These are phyloP conservation scores for Scleropages formosus DNA, from an alignment of 2,797 vertebrate genomes.

Conservation along the genomic window DNA sequence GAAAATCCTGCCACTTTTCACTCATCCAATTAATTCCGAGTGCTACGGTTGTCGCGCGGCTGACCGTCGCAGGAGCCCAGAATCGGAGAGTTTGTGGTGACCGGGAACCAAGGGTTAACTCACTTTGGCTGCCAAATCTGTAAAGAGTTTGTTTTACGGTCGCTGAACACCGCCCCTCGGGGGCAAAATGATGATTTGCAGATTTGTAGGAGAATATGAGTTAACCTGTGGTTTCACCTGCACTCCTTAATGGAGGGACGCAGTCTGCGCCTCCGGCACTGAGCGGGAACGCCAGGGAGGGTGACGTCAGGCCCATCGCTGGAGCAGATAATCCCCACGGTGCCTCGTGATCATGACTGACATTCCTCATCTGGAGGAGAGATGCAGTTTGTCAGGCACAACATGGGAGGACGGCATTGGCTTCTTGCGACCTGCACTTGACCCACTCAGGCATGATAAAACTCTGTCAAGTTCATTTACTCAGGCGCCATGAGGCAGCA, in stretches of 20 bases:
- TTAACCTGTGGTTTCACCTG: constrained; percentile 3
- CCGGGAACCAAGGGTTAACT: background rate
- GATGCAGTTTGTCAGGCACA: background rate
- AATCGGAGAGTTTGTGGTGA: background rate
- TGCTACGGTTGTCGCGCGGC: background rate
- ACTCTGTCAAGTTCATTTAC: constrained; percentile 13
- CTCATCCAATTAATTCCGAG: constrained; percentile 16
- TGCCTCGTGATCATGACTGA: constrained; percentile 12
- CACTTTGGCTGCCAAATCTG: background rate
- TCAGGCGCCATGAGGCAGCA: background rate
- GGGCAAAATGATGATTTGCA: constrained; percentile 6
- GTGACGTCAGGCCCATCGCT: background rate
- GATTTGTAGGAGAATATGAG: background rate
- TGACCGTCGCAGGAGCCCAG: background rate
- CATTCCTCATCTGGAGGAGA: constrained; percentile 16
- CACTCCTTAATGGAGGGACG: background rate
- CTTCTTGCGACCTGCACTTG: background rate
- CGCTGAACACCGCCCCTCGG: background rate
- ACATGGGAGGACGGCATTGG: background rate
- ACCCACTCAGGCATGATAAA: background rate
- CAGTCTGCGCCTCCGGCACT: too few relatives aligned
- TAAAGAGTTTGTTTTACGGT: background rate
- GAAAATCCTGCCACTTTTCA: too few relatives aligned
- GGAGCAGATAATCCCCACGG: background rate
- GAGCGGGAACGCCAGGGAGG: background rate